Base-by-base conservation (phyloP, 2,888 invertebrate species). In the Crepidodera aurea region DNA sequence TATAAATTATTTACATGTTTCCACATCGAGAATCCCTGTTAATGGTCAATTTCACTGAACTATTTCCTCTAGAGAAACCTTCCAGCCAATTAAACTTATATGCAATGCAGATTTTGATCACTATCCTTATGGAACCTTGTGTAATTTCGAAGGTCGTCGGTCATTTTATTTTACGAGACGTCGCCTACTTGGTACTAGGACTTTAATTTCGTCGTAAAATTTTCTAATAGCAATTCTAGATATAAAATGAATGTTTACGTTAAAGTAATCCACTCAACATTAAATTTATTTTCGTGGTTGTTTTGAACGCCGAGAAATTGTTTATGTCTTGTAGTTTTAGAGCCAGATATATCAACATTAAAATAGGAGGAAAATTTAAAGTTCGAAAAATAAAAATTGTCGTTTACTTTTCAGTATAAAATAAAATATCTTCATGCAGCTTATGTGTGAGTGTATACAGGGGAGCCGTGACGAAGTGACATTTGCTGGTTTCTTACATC, bases 221-320 rank as follows among this genome's bases (percentile, higher is more conserved):
- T 44, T 44, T 44, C 44, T 44, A 44, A 44, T 44, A 44, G 44
- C 19, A 44, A 22, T 44, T 44, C 19, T 3, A 44, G 44, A 44
- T 44, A 44, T 44, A 44, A 44, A 44, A 22, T 19, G 44, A 44
- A 44, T 22, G 44, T 44, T 5, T 44, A 13, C 42, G 12, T n/a
- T 42, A 22, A 22, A 44, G 22, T 22, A 44, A 44, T 44, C 44
- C 44, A 44, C 44, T 44, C 44, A 44, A 44, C 44, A n/a, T 8
- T 44, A 44, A 44, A 44, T 22, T 44, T 44, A 44, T 44, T 44
- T 44, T 44, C 22, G 44, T 12, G 44, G 44, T 44, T 44, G 44
- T 44, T 44, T 44, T 19, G 22, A 42, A 44, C 44, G 22, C 13
- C 44, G 13, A 19, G 22, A 22, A 44, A 44, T 44, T 19, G 13